phyloP scores from a whole-genome alignment of 1,140 invertebrate species.

The Drosophila subpulchrella region DNA sequence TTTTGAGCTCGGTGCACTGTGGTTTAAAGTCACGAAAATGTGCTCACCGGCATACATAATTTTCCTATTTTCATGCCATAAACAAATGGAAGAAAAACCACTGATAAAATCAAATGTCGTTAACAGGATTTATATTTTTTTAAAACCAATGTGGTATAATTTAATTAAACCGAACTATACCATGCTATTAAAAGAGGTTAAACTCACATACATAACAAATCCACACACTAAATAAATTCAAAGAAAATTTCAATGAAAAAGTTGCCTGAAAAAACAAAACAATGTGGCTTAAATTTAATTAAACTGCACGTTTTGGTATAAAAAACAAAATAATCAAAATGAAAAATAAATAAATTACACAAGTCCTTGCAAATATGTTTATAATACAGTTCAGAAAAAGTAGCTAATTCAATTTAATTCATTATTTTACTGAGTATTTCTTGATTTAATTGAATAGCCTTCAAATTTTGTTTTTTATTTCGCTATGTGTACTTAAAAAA shows the following conservation, averaged over 20 bases:
- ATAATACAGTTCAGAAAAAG: not conserved
- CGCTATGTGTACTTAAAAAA: not conserved
- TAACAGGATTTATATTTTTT: not conserved
- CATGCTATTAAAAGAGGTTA: not conserved
- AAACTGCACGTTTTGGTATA: not conserved
- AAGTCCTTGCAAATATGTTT: not conserved
- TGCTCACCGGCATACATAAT: not conserved
- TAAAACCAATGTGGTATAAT: not conserved
- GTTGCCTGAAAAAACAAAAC: slow-evolving; percentile 11
- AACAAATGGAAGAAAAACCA: not conserved
- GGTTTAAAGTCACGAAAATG: slow-evolving; percentile 9
- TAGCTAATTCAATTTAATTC: not conserved
- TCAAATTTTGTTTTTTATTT: not conserved
- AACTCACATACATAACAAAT: slow-evolving; percentile 4
- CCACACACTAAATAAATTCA: not conserved
- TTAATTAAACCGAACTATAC: slow-evolving; percentile 16
- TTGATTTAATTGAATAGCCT: not conserved
- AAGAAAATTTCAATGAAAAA: slow-evolving; percentile 10
- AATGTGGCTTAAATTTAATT: slow-evolving; percentile 7
- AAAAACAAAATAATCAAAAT: not conserved
- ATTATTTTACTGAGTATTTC: no score
- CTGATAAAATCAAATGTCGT: not conserved
- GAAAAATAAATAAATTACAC: not conserved
- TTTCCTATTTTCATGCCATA: not conserved
- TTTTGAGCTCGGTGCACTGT: slow-evolving; percentile 51